These are phyloP conservation scores for Archilochus colubris DNA, from an alignment of 2,113 vertebrate species.

Conservation along the genomic window DNA sequence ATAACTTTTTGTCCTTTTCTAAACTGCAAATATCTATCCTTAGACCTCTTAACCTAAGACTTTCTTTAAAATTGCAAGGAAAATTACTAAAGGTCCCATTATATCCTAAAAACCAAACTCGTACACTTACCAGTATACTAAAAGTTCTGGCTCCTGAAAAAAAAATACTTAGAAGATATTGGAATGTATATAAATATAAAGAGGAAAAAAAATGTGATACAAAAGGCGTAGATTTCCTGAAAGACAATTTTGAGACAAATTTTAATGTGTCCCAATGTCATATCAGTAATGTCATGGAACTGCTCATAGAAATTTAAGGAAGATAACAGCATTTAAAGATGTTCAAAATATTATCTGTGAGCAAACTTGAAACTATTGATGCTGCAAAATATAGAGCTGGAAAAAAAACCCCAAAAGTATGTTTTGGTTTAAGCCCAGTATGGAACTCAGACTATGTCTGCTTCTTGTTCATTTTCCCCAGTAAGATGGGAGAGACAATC, in stretches of 20 bases:
- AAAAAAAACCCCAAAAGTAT: background rate
- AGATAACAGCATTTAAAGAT: background rate
- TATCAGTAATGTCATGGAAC: background rate
- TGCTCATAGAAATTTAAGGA: background rate
- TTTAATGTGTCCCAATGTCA: background rate
- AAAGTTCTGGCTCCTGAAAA: background rate
- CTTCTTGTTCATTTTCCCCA: accelerated
- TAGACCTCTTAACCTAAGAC: background rate
- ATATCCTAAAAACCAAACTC: background rate
- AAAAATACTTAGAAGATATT: background rate
- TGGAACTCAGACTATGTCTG: background rate
- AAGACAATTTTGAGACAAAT: background rate
- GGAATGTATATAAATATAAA: background rate
- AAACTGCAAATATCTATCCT: background rate
- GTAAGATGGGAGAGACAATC: background rate
- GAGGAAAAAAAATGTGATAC: background rate
- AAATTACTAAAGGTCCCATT: background rate
- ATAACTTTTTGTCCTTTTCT: background rate
- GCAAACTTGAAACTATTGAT: background rate
- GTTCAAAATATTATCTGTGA: too few relatives aligned
- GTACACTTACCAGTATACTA: background rate
- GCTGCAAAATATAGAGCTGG: background rate
- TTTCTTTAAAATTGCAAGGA: background rate
- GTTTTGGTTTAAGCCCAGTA: background rate
- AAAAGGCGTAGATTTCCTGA: background rate